Percentiles rank a stretch among this genome's conserved stretches.
Evolutionary conservation across 2,797 vertebrate species (phyloP).

Genomic region (Epinephelus coioides): DNA sequence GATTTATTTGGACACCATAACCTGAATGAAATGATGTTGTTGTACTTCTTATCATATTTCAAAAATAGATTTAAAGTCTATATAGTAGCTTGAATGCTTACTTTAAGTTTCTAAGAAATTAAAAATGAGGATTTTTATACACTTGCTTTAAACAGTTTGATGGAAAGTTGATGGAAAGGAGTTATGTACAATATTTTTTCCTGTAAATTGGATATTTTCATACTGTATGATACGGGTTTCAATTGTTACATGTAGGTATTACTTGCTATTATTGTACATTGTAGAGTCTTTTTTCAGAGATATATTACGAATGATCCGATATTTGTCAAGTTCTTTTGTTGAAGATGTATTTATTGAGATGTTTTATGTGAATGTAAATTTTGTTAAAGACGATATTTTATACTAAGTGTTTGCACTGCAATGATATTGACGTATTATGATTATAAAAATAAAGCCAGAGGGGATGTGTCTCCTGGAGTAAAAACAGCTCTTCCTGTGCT

Average conservation of each 20-base stretch:
- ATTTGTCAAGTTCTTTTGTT: conserved; percentile 84
- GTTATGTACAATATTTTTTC: conserved; percentile 84
- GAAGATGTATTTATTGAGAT: conserved; percentile 85
- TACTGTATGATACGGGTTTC: conserved; percentile 87
- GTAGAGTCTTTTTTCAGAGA: conserved; percentile 78
- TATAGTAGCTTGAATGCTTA: conserved; percentile 59
- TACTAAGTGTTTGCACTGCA: conserved; percentile 88
- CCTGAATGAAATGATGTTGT: conserved; percentile 45
- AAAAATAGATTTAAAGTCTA: conserved; percentile 61
- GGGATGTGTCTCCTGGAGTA: conserved; percentile 52
- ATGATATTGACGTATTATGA: conserved; percentile 78
- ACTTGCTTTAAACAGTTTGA: conserved; percentile 68
- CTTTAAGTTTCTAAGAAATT: conserved; percentile 69
- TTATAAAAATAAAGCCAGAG: conserved; percentile 75
- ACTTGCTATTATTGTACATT: conserved; percentile 77
- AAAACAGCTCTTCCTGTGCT: conserved; percentile 47
- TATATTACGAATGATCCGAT: conserved; percentile 81
- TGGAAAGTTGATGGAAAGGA: conserved; percentile 58
- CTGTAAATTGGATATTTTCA: conserved; percentile 88
- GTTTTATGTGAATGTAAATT: conserved; percentile 89
- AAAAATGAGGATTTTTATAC: conserved; percentile 81
- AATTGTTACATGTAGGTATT: conserved; percentile 83
- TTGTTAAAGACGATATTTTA: conserved; percentile 87
- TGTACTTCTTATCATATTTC: conserved; percentile 53
- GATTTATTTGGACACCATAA: conserved; percentile 58